Base-by-base conservation (phyloP, 2,797 vertebrate genomes). In the Ataeniobius toweri region DNA sequence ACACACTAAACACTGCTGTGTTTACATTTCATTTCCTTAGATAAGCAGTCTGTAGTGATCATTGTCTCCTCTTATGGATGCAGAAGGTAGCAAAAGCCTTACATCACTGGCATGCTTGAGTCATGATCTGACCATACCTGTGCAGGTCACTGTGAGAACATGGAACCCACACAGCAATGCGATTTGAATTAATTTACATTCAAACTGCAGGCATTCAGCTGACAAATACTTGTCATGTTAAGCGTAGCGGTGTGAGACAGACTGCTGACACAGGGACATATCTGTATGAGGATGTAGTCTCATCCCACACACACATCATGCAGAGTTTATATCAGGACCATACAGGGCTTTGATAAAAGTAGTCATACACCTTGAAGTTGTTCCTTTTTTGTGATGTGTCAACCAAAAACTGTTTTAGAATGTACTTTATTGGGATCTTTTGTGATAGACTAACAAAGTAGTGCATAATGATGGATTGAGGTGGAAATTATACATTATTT, bases 111-210 rank as follows among this genome's bases (percentile, higher is more conserved):
- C 78, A 83, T 74, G 79, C 77, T 73, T 68, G 39, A 76, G 67
- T 80, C 85, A 69, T 71, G 68, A 80, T 76, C 72, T 68, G 58
- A 83, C 76, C 50, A n/a, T 77, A 77, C 69, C 82, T 86, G 80
- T 80, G 76, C 68, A 67, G 7, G 58, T 67, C 77, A 24, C 51
- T 78, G 80, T 80, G 80, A 75, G 83, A 79, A 81, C 77, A 50
- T 55, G 72, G 70, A 46, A n/a, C 80, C 79, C 69, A 68, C 70
- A 77, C 77, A 56, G 83, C 50, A 0, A 41, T 50, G 72, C 71
- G 71, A 88, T 91, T 92, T 89, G 86, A 88, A 88, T 89, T 3
- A 61, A 93, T 93, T 92, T 93, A 83, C 90, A 93, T 93, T 77
- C 80, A 78, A 71, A 78, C 61, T 83, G 82, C 31, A 59, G 83